Conservation (phyloP, 1,140 invertebrate species). For the Micrasema minimum region DNA sequence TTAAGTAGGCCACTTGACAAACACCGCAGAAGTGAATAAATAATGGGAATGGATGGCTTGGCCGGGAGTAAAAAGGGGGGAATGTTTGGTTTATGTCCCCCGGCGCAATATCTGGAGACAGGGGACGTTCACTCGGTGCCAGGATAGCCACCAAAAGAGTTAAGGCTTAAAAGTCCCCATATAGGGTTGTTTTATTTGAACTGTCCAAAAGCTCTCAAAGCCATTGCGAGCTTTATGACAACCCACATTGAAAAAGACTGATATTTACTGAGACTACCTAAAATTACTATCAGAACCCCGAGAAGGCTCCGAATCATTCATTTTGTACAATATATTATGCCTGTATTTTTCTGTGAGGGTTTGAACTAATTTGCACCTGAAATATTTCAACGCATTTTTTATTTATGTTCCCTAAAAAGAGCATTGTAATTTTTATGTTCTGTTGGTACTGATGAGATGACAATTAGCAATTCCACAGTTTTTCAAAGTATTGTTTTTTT, state of each 20-base stretch:
- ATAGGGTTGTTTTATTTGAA: conserved; percentile 26
- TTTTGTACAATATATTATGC: too few species aligned
- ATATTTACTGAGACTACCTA: conserved; percentile 25
- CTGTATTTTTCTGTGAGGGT: too few species aligned
- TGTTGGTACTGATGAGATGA: too few species aligned
- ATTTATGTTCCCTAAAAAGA: too few species aligned
- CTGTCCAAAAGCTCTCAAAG: conserved; percentile 34
- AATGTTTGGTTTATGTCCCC: background rate
- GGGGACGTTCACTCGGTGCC: conserved; percentile 3
- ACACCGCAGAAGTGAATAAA: too few species aligned
- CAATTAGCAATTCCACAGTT: too few species aligned
- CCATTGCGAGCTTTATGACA: conserved; percentile 26
- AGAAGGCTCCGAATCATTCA: conserved; percentile 10
- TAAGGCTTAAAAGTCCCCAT: conserved; percentile 23
- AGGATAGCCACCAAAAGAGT: conserved; percentile 10
- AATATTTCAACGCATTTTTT: too few species aligned
- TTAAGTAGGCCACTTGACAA: too few species aligned
- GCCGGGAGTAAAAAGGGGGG: background rate
- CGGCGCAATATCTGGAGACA: background rate
- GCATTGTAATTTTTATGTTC: too few species aligned
- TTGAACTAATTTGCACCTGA: too few species aligned
- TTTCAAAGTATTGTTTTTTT: too few species aligned
- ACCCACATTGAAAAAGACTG: conserved; percentile 16
- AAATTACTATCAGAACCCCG: conserved; percentile 18
- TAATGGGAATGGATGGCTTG: too few species aligned